Conservation (phyloP, 2,113 vertebrate genomes). For the Alethe diademata region DNA sequence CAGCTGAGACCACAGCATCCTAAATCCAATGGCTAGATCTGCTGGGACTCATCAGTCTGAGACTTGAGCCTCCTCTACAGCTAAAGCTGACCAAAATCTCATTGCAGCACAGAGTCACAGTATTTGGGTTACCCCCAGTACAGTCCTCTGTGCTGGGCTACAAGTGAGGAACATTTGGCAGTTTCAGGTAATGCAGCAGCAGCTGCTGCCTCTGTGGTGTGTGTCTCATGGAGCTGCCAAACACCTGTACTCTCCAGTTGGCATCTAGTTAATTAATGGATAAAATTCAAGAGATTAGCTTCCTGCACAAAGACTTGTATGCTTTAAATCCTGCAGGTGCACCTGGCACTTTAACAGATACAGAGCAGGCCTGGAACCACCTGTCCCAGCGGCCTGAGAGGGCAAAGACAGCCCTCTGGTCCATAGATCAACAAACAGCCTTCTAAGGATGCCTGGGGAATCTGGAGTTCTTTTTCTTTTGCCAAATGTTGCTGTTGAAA, state of each 20-base stretch:
- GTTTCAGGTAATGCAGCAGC: slow-evolving; percentile 15
- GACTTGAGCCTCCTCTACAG: neutral
- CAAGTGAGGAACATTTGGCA: slow-evolving; percentile 15
- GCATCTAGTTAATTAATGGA: slow-evolving; percentile 37
- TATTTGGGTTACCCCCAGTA: neutral
- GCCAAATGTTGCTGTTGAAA: neutral
- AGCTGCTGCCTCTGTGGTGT: slow-evolving; percentile 48
- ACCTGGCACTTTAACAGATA: neutral
- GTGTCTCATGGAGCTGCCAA: slow-evolving; percentile 31
- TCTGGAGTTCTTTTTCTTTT: neutral
- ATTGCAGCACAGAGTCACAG: neutral
- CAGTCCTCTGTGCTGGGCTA: neutral
- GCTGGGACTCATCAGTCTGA: neutral
- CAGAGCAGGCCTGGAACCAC: neutral
- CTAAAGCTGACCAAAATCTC: neutral
- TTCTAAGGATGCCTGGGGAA: neutral
- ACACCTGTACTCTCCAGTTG: slow-evolving; percentile 58
- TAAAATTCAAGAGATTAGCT: slow-evolving; percentile 38
- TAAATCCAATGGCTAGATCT: neutral
- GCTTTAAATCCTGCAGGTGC: slow-evolving; percentile 3
- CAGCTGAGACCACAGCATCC: fast-evolving
- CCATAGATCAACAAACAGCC: neutral
- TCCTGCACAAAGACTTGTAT: neutral
- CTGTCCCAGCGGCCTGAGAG: neutral
- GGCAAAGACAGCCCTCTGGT: neutral